These are phyloP conservation scores for Lucinisca nassula DNA, from an alignment of 2,888 invertebrate species.

Conservation along the genomic window DNA sequence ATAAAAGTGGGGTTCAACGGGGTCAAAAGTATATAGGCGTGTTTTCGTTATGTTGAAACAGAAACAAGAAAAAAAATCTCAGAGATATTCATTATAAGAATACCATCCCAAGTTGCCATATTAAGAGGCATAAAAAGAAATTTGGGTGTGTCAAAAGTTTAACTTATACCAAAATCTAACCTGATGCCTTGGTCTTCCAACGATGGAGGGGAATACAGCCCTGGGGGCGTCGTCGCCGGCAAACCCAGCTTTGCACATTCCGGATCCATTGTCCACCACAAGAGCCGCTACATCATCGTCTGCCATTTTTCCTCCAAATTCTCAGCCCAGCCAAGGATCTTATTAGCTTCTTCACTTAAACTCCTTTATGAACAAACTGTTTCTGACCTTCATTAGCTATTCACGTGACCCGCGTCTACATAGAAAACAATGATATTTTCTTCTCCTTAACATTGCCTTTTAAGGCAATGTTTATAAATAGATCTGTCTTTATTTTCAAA, in stretches of 20 bases:
- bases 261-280: neutral
- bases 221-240: neutral
- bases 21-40: neutral
- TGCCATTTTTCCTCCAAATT: neutral
- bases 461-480: constrained; percentile 5
- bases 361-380: neutral
- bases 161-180: neutral
- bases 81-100: neutral
- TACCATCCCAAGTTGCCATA: neutral
- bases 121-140: neutral
- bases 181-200: neutral
- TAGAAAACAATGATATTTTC: neutral
- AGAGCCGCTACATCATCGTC: neutral
- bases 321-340: neutral
- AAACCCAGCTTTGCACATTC: neutral
- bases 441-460: neutral
- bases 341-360: neutral
- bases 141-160: neutral
- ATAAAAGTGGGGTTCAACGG: neutral
- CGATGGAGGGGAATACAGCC: neutral
- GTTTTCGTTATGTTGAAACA: neutral
- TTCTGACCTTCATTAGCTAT: neutral
- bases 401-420: constrained; percentile 24
- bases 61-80: neutral
- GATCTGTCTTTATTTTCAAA: no score